Conservation (phyloP, 2,888 invertebrate species). For the Colletes collaris region DNA sequence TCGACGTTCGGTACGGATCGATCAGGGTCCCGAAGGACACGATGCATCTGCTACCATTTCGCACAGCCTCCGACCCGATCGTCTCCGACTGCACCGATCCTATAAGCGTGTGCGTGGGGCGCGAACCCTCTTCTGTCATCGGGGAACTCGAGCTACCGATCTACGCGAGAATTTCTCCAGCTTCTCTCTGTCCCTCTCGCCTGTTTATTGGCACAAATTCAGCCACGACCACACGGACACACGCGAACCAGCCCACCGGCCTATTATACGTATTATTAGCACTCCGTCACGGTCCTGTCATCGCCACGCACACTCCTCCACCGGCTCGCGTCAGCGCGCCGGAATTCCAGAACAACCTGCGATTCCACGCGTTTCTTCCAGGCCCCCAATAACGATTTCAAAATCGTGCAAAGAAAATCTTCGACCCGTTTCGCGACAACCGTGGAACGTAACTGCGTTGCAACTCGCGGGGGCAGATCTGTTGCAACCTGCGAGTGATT, state of each 20-base stretch:
- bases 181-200: neutral
- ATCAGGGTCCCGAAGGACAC: conserved; percentile 16
- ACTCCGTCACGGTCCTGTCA: conserved; percentile 78
- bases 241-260: conserved; percentile 53
- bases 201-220: conserved; percentile 51
- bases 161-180: conserved; percentile 19
- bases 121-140: too few species aligned
- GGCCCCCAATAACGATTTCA: neutral
- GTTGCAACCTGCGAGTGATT: too few species aligned
- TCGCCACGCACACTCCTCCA: conserved; percentile 69
- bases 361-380: conserved; percentile 23
- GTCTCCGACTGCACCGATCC: conserved; percentile 34
- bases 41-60: conserved; percentile 30
- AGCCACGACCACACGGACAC: conserved; percentile 39
- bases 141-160: conserved; percentile 30
- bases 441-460: too few species aligned
- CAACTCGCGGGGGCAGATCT: too few species aligned
- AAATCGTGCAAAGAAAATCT: too few species aligned
- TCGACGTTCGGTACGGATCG: conserved; percentile 54
- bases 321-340: conserved; percentile 62
- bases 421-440: too few species aligned
- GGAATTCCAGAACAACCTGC: conserved; percentile 33
- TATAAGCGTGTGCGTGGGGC: too few species aligned
- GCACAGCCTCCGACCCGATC: conserved; percentile 31
- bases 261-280: conserved; percentile 78